Base-by-base conservation (phyloP, 2,888 invertebrate genomes). In the Salpingus planirostris region DNA sequence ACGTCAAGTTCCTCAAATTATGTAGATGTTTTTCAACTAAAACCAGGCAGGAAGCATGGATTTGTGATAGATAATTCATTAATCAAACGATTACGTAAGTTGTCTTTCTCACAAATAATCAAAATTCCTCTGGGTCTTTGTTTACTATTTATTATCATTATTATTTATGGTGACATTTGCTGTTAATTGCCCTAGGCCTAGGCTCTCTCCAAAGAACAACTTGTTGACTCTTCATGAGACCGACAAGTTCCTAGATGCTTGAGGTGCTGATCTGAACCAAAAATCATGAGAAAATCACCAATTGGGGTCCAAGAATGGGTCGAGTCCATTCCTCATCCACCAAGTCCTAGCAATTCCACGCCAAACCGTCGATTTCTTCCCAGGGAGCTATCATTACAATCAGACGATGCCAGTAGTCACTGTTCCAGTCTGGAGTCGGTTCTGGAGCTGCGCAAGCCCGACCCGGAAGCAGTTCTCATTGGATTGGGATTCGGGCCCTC, bases 401-500 rank as follows among this genome's bases (percentile, higher is more conserved):
- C 65, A 4, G 66, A 67, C 38, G 64, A 66, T 38, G 59, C 56
- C 36, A 68, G 74, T 31, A 79, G 79, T 49, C 73, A 73, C 38
- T 85, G 85, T 53, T 87, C 87, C 30, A 74, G 80, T 52, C 82
- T 89, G 18, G 80, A 89, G 57, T 86, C 85, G 58, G 72, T 91
- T 28, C 65, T 92, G 49, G 87, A 89, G 49, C 74, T 85, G 11
- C 71, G 92, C 21, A 81, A 79, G 54, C 84, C 87, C 12, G 90
- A 93, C 67, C 91, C 92, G 0, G 91, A 92, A 59, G 85, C 87
- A 31, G 80, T 93, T 32, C 70, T 93, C 14, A 65, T 87, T 29
- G 85, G 81, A 43, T 68, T 87, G 31, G 88, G 88, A 7, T 87
- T 87, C 60, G 86, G 86, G 0, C 84, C 82, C 5, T 70, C 76